Base-by-base conservation (phyloP, 2,113 vertebrate genomes). In the Talpa occidentalis region DNA sequence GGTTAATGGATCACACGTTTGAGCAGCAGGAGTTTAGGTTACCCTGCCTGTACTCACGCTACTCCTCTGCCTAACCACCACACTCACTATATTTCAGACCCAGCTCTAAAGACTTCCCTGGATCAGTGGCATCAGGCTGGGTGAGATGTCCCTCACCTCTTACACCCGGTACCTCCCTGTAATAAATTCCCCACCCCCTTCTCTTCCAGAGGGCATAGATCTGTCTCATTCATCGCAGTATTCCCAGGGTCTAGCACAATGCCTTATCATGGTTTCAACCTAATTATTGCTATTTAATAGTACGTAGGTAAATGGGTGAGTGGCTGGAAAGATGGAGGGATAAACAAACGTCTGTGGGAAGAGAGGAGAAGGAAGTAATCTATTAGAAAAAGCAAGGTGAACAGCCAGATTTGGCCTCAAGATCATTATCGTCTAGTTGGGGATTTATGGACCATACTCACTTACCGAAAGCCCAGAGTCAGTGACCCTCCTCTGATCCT, bases 401-500 rank as follows among this genome's bases (percentile, higher is more conserved):
- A 44, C 37, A 47, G 89, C n/a, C 60, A 87, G 47, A 90, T 66
- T 73, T 87, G 79, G 70, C 72, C 59, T 76, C 28, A 19, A 77
- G 72, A 64, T 90, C 42, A 16, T 73, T 60, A 26, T 80, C 86
- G 11, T 81, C 17, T 17, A 59, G 28, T 37, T 82, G 52, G 56
- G 37, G n/a, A 67, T 85, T 79, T 88, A 69, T 88, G 76, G 87
- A 24, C 81, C 17, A 19, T 7, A 59, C n/a, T 94, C 60, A 84
- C 24, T 54, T 35, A 70, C 84, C 42, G 10, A 90, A 90, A 92
- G 49, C 47, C 60, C 60, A 66, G 40, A 81, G 90, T 92, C 85
- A 90, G 37, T 92, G 95, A 94, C 83, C 93, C 90, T 92, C 12
- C 73, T 95, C 79, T 94, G 95, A 97, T 96, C 88, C 90, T 95